Conservation (phyloP, 2,797 vertebrate genomes). For the Sebastes diaconus region DNA sequence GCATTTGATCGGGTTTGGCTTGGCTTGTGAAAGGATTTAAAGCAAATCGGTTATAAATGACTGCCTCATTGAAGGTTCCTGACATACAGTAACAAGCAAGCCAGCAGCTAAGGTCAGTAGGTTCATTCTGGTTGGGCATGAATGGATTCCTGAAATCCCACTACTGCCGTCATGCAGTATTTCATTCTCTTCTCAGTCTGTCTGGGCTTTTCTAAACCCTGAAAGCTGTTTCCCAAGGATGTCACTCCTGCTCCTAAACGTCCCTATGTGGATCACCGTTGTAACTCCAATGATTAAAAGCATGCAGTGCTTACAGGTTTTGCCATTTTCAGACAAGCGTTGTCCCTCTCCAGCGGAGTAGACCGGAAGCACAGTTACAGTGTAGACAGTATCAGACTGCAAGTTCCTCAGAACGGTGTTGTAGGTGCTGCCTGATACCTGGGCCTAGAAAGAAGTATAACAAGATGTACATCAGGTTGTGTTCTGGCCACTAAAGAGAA, state of each 20-base stretch:
- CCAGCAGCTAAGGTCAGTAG: constrained; percentile 49
- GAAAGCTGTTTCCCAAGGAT: neutral
- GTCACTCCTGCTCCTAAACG: neutral
- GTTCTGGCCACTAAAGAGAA: neutral
- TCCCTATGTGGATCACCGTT: neutral
- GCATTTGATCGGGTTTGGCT: constrained; percentile 23
- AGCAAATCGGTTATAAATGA: constrained; percentile 31
- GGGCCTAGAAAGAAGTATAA: constrained; percentile 74
- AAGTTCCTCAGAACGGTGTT: constrained; percentile 90
- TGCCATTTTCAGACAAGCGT: constrained; percentile 90
- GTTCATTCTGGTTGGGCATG: constrained; percentile 58
- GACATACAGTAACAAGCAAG: constrained; percentile 17
- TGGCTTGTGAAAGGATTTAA: constrained; percentile 18
- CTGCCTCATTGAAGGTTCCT: constrained; percentile 19
- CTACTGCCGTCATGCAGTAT: constrained; percentile 11
- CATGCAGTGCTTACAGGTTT: constrained; percentile 88
- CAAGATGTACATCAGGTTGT: neutral
- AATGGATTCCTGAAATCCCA: constrained; percentile 47
- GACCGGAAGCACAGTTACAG: constrained; percentile 89
- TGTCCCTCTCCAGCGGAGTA: constrained; percentile 92
- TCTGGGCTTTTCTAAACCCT: neutral
- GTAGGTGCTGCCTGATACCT: constrained; percentile 91
- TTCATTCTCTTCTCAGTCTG: constrained; percentile 11
- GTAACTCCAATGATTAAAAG: neutral
- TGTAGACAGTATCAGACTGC: constrained; percentile 90